Evolutionary conservation across 2,888 invertebrate species (phyloP).

Genomic region (Nymphalis urticae): DNA sequence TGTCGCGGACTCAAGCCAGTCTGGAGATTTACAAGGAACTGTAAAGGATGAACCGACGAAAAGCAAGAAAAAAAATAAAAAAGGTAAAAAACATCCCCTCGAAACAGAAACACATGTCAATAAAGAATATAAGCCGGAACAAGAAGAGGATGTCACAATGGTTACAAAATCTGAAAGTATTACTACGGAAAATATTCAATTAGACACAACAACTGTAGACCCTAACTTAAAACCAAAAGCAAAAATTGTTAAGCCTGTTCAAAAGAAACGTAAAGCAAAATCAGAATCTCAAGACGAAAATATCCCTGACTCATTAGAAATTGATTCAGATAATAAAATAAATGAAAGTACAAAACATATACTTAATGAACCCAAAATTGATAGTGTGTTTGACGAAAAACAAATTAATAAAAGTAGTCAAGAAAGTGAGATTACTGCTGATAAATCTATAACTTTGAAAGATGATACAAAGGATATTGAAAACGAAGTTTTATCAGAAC

Average conservation of each 20-base stretch:
- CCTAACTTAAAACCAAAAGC: conserved; percentile 51
- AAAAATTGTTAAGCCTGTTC: conserved; percentile 66
- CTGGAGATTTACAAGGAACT: conserved; percentile 22
- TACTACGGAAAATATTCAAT: conserved; percentile 4
- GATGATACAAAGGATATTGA: neutral
- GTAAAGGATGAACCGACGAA: conserved; percentile 34
- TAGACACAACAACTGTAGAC: conserved; percentile 42
- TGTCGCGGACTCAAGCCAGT: conserved; percentile 6
- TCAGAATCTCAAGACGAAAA: conserved; percentile 14
- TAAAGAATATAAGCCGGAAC: conserved; percentile 13
- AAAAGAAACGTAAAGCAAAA: conserved; percentile 59
- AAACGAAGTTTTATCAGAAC: neutral
- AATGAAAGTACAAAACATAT: neutral
- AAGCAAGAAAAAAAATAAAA: conserved; percentile 49
- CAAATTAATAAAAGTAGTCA: neutral
- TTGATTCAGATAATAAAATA: neutral
- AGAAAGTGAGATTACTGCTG: neutral
- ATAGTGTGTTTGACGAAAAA: neutral
- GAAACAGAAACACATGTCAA: conserved; percentile 31
- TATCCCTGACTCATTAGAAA: neutral
- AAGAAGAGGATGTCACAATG: conserved; percentile 19
- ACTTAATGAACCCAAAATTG: neutral
- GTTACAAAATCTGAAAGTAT: neutral
- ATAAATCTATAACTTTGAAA: neutral
- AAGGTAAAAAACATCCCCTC: conserved; percentile 46